Conservation (phyloP, 2,797 vertebrate genomes). For the Apogon hyalosoma region DNA sequence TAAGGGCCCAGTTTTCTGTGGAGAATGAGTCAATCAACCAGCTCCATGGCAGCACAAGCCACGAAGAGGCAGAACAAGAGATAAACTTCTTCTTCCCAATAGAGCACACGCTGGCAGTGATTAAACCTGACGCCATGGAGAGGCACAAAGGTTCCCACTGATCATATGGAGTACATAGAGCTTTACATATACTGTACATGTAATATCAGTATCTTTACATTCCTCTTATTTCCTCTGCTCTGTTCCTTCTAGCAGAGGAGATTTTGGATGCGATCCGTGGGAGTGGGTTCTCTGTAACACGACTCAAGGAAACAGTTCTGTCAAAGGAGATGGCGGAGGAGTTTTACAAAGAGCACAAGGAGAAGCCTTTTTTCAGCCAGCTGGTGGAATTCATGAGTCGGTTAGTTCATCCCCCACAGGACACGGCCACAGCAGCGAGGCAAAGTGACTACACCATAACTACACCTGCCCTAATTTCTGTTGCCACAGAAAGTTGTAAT, state of each 20-base stretch:
- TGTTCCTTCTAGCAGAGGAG: conserved; percentile 72
- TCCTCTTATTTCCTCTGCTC: not conserved
- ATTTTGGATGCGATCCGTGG: conserved; percentile 85
- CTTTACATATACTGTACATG: too few species aligned
- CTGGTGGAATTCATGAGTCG: conserved; percentile 87
- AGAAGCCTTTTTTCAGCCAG: conserved; percentile 87
- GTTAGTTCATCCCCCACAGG: conserved; percentile 79
- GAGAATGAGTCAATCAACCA: conserved; percentile 82
- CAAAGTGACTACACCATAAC: conserved; percentile 18
- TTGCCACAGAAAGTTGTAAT: conserved; percentile 37
- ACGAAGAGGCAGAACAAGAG: conserved; percentile 83
- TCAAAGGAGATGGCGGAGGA: conserved; percentile 82
- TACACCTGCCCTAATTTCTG: conserved; percentile 33
- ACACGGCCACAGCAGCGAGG: not conserved
- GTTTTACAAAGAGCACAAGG: conserved; percentile 88
- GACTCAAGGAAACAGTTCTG: conserved; percentile 84
- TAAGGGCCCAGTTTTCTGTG: conserved; percentile 83
- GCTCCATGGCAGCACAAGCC: conserved; percentile 89
- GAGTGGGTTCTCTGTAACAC: conserved; percentile 85
- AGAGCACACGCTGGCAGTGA: conserved; percentile 89
- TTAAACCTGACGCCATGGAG: conserved; percentile 88
- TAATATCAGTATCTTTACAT: not conserved
- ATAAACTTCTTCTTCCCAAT: conserved; percentile 90
- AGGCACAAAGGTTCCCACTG: conserved; percentile 84
- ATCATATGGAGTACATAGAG: not conserved